A percentile compares a stretch with the other conserved stretches of the same genome.
These are phyloP conservation scores for Melanotaenia boesemani DNA, from an alignment of 2,797 vertebrate species.

Conservation along the genomic window DNA sequence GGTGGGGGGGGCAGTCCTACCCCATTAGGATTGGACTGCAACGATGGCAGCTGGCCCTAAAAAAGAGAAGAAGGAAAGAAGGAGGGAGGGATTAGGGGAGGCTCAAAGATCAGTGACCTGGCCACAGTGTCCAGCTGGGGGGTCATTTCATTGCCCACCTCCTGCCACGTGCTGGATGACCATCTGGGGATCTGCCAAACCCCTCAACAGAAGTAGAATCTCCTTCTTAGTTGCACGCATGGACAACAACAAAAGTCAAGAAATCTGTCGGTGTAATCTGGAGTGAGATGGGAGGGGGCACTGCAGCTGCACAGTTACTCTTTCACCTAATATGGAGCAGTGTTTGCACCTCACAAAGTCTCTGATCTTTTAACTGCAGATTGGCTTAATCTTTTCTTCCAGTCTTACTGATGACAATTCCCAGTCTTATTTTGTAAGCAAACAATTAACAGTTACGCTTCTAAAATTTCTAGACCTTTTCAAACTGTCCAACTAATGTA, in stretches of 20 bases:
- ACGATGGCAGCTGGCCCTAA: conserved; percentile 83
- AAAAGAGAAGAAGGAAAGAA: conserved; percentile 36
- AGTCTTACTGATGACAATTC: neutral
- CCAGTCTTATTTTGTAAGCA: neutral
- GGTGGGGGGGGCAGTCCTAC: conserved; percentile 48
- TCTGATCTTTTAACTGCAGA: neutral
- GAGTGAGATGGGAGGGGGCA: conserved; percentile 28
- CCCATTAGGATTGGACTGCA: conserved; percentile 76
- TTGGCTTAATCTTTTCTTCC: neutral
- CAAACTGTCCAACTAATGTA: neutral
- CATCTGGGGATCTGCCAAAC: conserved; percentile 80
- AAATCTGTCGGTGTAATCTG: conserved; percentile 73
- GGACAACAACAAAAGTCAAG: conserved; percentile 72
- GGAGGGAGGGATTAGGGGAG: conserved; percentile 37
- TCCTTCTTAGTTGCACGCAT: conserved; percentile 61
- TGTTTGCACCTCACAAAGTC: conserved; percentile 5
- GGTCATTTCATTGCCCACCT: conserved; percentile 82
- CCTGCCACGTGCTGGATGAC: conserved; percentile 84
- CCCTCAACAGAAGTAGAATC: conserved; percentile 59
- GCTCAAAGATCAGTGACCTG: conserved; percentile 86
- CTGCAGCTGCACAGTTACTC: conserved; percentile 67
- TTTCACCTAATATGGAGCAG: conserved; percentile 40
- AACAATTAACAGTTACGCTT: neutral
- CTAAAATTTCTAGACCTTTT: neutral
- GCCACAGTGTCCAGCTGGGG: conserved; percentile 87